Evolutionary conservation across 2,113 vertebrate genomes (phyloP).

Genomic region (Clinocottus analis): DNA sequence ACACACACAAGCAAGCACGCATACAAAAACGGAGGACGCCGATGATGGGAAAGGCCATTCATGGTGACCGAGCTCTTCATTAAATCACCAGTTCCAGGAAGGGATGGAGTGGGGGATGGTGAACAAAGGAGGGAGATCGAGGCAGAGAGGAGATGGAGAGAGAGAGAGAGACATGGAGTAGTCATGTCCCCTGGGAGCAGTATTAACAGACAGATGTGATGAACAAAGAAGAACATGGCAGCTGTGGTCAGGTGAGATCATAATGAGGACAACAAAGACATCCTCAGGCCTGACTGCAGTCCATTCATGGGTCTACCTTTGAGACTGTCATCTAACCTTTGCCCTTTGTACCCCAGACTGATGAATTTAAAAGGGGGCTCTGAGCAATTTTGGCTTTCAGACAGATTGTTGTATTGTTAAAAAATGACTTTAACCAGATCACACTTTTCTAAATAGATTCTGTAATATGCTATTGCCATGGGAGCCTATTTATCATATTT

Average conservation of each 20-base stretch:
- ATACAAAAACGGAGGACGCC: neutral
- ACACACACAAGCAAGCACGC: neutral
- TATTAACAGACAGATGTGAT: slow-evolving; percentile 68
- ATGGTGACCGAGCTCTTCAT: slow-evolving; percentile 73
- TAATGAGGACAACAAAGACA: slow-evolving; percentile 60
- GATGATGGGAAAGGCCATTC: slow-evolving; percentile 61
- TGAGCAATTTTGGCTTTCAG: neutral
- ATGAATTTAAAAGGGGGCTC: neutral
- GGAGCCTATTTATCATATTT: neutral
- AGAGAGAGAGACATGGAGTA: slow-evolving; percentile 37
- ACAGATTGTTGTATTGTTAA: neutral
- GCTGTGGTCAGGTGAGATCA: slow-evolving; percentile 73
- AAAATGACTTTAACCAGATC: neutral
- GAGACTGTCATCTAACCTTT: slow-evolving; percentile 36
- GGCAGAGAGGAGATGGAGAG: slow-evolving; percentile 19
- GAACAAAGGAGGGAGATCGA: slow-evolving; percentile 31
- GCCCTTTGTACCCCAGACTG: neutral
- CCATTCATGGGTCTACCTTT: slow-evolving; percentile 25
- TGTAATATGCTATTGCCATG: too few relatives aligned
- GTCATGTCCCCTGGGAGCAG: slow-evolving; percentile 62
- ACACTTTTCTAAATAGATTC: neutral
- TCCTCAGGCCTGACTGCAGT: slow-evolving; percentile 19
- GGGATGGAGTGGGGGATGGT: slow-evolving; percentile 44
- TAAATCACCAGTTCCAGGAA: slow-evolving; percentile 80
- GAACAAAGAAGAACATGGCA: slow-evolving; percentile 66